phyloP scores from a whole-genome alignment of 2,797 vertebrate genomes.

The Chelonia mydas region DNA sequence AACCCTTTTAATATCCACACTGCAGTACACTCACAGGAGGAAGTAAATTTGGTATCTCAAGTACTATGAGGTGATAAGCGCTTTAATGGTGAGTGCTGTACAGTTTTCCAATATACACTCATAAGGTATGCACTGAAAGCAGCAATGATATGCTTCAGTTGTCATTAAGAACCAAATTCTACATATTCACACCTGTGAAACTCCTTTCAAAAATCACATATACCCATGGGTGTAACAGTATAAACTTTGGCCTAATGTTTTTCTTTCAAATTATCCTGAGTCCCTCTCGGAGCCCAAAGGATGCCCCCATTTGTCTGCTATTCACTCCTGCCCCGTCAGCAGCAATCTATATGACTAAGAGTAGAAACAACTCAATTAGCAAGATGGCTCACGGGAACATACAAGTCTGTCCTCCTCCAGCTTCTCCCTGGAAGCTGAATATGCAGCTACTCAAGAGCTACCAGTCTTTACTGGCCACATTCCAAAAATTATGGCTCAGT shows the following conservation, averaged over 20 bases:
- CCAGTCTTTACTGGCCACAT: not conserved
- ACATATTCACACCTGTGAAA: not conserved
- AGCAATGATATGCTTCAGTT: not conserved
- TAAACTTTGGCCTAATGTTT: not conserved
- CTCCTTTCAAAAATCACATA: not conserved
- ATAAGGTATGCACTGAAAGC: not conserved
- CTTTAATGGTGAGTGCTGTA: not conserved
- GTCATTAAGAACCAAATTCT: not conserved
- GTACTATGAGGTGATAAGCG: not conserved
- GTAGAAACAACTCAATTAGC: not conserved
- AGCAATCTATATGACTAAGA: not conserved
- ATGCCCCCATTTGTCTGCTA: not conserved
- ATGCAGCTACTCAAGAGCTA: not conserved
- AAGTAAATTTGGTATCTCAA: not conserved
- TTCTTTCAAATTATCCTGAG: not conserved
- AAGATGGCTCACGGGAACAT: not conserved
- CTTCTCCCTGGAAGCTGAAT: not conserved
- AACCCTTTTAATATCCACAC: not conserved
- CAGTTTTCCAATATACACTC: not conserved
- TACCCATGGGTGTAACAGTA: not conserved
- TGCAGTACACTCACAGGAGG: too few relatives aligned
- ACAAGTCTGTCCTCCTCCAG: not conserved
- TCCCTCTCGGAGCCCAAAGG: not conserved
- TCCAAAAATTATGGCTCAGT: not conserved
- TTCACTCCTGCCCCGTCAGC: not conserved